Evolutionary conservation across 2,113 vertebrate genomes (phyloP), one percentile per base, ranked within the genome.

Genomic region (human (Homo sapiens)): DNA sequence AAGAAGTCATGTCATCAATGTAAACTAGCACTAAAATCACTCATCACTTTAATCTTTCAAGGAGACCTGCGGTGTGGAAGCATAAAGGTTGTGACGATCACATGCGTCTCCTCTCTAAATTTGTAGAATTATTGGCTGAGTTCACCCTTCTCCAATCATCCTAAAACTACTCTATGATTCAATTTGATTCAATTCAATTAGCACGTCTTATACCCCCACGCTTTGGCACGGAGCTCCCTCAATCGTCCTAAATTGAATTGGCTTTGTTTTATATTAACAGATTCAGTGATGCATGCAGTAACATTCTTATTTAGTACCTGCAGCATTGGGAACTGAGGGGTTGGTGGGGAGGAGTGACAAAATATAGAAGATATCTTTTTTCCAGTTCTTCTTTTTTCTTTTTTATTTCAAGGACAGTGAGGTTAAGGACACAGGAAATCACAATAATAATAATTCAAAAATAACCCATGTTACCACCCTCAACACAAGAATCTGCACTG

Each of bases 331-430:
- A 35, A 5, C 48, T 22, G 3, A 48, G 40, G 10, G 12, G 3
- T 32, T 2, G 30, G 2, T 30, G 27, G 25, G 38, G 13, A 35
- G 11, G 3, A 8, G 3, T n/a, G 32, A 68, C 52, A 68, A 90
- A 79, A 64, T 38, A 57, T 22, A 13, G 30, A 52, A 23, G 55
- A 50, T 80, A 11, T 5, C n/a, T 32, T 68, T 72, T 52, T 75
- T 1, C 25, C 50, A 61, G n/a, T 52, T 79, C 32, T 68, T 25
- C 61, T 61, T 88, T 30, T 43, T 30, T 57, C 52, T 27, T 81
- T 90, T 97, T 18, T 43, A 91, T 89, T 93, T 84, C 92, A 82
- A 90, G 23, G 7, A 70, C 52, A 82, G 12, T 8, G 66, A 83
- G n/a, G 3, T 40, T 35, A 94, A 96, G 76, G 25, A 59, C 87